phyloP scores from a whole-genome alignment of 2,113 vertebrate species.

The Lophius piscatorius region DNA sequence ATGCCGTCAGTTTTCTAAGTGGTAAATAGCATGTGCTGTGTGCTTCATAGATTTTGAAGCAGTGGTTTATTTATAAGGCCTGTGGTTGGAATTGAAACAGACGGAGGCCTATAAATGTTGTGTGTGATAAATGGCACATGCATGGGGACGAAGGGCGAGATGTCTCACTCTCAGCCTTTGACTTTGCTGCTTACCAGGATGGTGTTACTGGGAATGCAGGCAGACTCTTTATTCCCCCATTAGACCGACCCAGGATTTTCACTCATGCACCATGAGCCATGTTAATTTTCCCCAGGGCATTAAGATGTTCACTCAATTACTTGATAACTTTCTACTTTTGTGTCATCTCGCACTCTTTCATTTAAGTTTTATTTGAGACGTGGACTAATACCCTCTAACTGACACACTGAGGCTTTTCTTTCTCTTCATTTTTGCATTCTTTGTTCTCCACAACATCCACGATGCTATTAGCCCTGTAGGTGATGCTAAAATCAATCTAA shows the following conservation, averaged over 20 bases:
- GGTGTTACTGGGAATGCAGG: conserved; percentile 53
- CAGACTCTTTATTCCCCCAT: conserved; percentile 69
- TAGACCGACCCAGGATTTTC: conserved; percentile 70
- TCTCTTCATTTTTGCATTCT: conserved; percentile 23
- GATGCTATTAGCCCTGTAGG: conserved; percentile 49
- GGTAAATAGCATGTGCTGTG: conserved; percentile 16
- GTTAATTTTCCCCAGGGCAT: conserved; percentile 73
- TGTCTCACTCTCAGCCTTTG: conserved; percentile 63
- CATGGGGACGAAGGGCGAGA: conserved; percentile 42
- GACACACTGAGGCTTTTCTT: conserved; percentile 16
- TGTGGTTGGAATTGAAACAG: conserved; percentile 23
- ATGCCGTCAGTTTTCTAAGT: conserved; percentile 9
- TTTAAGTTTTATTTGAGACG: conserved; percentile 64
- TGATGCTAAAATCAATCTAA: conserved; percentile 64
- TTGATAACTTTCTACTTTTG: conserved; percentile 73
- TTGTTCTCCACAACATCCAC: conserved; percentile 62
- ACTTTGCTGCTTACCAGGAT: conserved; percentile 59
- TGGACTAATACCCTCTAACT: conserved; percentile 45
- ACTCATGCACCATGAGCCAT: conserved; percentile 72
- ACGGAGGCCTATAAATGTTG: conserved; percentile 52
- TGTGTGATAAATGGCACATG: conserved; percentile 54
- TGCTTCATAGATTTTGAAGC: conserved; percentile 34
- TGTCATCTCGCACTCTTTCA: conserved; percentile 65
- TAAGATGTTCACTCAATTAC: conserved; percentile 72
- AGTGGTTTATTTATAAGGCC: conserved; percentile 49